A percentile compares a stretch with the other conserved stretches of the same genome.
Conservation (phyloP, 30 jellyfish, hydroid and myxozoan species). For the Hydra vulgaris region DNA sequence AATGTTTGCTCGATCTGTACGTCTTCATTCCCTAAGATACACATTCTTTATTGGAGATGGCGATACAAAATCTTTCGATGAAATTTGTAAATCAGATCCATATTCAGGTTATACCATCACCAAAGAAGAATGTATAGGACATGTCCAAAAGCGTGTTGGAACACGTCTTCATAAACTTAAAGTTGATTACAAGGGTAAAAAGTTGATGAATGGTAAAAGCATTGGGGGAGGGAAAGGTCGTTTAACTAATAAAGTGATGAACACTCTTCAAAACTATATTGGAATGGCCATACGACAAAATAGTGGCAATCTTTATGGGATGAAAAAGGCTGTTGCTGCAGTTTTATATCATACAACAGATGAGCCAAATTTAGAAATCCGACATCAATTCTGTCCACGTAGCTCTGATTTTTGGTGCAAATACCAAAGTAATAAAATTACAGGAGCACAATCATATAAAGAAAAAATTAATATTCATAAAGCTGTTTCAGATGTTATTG, state of each 20-base stretch:
- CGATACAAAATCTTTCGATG: conserved; percentile 27
- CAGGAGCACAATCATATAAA: conserved; percentile 32
- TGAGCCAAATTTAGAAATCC: neutral
- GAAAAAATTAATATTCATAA: conserved; percentile 7
- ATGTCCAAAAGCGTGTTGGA: conserved; percentile 58
- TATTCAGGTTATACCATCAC: conserved; percentile 28
- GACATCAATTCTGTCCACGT: conserved; percentile 36
- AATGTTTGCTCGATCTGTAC: conserved; percentile 20
- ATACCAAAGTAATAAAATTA: conserved; percentile 35
- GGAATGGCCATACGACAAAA: conserved; percentile 61
- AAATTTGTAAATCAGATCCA: conserved; percentile 25
- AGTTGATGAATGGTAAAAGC: conserved; percentile 36
- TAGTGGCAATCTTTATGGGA: conserved; percentile 37
- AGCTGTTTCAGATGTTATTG: conserved; percentile 29
- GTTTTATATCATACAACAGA: conserved; percentile 33
- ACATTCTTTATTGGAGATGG: conserved; percentile 42
- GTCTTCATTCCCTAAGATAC: conserved; percentile 12
- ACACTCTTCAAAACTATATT: conserved; percentile 45
- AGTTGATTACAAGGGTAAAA: conserved; percentile 25
- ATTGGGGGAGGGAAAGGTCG: conserved; percentile 43
- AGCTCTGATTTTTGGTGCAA: conserved; percentile 37
- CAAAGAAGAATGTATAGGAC: conserved; percentile 59
- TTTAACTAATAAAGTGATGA: conserved; percentile 50
- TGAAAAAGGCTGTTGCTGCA: conserved; percentile 53
- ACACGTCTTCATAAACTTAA: conserved; percentile 44